A percentile compares a stretch with the other conserved stretches of the same genome.
These are phyloP conservation scores for Ceyx erithaca DNA, from an alignment of 2,797 vertebrate species.

Conservation along the genomic window DNA sequence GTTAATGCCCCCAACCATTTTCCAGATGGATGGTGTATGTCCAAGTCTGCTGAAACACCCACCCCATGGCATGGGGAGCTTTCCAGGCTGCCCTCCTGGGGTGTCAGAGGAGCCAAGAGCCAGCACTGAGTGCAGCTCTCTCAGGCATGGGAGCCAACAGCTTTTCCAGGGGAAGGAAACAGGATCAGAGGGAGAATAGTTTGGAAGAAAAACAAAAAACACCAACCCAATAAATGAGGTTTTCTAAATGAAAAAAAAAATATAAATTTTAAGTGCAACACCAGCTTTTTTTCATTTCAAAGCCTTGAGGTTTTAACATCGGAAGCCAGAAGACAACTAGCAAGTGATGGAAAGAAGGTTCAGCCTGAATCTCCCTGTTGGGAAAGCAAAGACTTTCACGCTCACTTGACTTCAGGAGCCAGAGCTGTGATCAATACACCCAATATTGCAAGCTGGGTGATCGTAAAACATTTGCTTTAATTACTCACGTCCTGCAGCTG, in stretches of 20 bases:
- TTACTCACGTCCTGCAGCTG: not conserved
- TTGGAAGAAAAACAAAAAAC: not conserved
- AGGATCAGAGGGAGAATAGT: not conserved
- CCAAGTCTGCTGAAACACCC: not conserved
- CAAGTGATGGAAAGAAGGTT: not conserved
- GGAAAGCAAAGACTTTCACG: not conserved
- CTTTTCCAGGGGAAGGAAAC: not conserved
- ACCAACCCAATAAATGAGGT: too few relatives aligned
- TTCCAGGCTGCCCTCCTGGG: not conserved
- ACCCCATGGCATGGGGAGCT: fast-evolving
- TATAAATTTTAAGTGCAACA: not conserved
- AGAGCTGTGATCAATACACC: not conserved
- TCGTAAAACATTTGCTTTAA: not conserved
- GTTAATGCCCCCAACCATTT: not conserved
- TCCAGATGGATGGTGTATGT: not conserved
- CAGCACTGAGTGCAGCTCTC: fast-evolving
- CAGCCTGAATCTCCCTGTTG: not conserved
- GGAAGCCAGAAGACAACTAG: not conserved
- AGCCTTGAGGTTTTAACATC: not conserved
- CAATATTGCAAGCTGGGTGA: fast-evolving
- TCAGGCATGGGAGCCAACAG: fast-evolving
- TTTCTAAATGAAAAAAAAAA: not conserved
- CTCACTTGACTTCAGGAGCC: not conserved
- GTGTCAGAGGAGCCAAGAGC: not conserved
- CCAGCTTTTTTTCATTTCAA: not conserved